phyloP scores from a whole-genome alignment of 2,113 vertebrate genomes.

The Xenus cinereus region DNA sequence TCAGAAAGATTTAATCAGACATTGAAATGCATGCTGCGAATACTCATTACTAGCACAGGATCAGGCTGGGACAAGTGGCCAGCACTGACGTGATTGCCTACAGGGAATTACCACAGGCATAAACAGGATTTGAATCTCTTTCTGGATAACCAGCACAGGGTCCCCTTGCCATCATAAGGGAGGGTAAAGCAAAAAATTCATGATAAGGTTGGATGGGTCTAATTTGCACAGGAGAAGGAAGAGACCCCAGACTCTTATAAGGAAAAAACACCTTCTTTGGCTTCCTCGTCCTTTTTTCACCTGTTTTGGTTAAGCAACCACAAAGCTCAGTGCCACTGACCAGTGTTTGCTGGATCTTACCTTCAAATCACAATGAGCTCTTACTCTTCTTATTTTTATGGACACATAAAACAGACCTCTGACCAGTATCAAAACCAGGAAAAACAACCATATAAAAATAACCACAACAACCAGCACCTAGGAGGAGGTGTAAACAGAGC shows the following conservation, averaged over 20 bases:
- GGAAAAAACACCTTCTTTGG: not conserved
- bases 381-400: not conserved
- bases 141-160: not conserved
- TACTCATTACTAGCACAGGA: conserved; percentile 65
- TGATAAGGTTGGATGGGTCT: not conserved
- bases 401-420: not conserved
- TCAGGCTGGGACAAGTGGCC: conserved; percentile 65
- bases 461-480: not conserved
- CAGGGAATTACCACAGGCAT: conserved; percentile 59
- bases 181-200: not conserved
- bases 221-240: not conserved
- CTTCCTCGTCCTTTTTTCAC: not conserved
- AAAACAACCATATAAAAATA: not conserved
- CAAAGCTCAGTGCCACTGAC: not conserved
- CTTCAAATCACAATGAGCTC: not conserved
- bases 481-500: not conserved
- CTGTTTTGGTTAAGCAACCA: not conserved
- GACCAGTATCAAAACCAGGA: not conserved
- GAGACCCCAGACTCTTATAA: not conserved
- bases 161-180: not conserved
- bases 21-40: conserved; percentile 67
- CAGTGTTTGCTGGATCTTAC: not conserved
- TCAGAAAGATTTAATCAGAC: conserved; percentile 70
- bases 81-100: conserved; percentile 61
- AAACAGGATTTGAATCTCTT: conserved; percentile 43